Evolutionary conservation across 2,113 vertebrate species (phyloP), one percentile per base, ranked within the genome.

Genomic region (Malurus cyaneus): DNA sequence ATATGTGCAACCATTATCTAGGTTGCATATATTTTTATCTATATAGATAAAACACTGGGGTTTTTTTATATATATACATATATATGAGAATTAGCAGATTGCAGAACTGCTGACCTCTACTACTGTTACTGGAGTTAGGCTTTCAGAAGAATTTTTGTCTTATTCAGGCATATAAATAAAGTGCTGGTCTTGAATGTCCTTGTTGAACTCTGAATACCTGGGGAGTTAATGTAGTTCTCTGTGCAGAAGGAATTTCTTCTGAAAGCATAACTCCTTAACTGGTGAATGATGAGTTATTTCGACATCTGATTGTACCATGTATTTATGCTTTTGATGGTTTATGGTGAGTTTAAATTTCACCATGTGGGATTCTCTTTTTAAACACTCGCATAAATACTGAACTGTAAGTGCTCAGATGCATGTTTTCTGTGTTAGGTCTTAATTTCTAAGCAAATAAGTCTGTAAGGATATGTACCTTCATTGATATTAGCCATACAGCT

Each of bases 181-280:
- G 26, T 10, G 14, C 32, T 81, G 15, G 9, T 82, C 19, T 85
- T 85, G 21, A 42, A 41, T 67, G 23, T 61, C 44, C 7, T 53
- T 41, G 18, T 26, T 44, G 9, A 73, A 57, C 23, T 81, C 39
- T 64, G 29, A 67, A 8, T 67, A 52, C 26, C 8, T 26, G 18
- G 18, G 41, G 29, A 49, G 13, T 74, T 79, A 70, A 32, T 36
- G 28, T 23, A 57, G 52, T 8, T 46, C 18, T n/a, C 50, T 74
- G 15, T 77, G 50, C 20, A 80, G 59, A 93, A 92, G 62, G n/a
- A 85, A 50, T 86, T 88, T 89, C 25, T 93, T 92, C 88, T 95
- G 93, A 77, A 95, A 93, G 46, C 5, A 0, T 80, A 92, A 82
- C 78, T 72, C 34, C 54, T 82, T 28, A 64, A 3, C 14, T 57